Percentiles rank a stretch among this genome's conserved stretches.
Evolutionary conservation across 2,888 invertebrate genomes (phyloP).

Genomic region (Mythimna vitellina): DNA sequence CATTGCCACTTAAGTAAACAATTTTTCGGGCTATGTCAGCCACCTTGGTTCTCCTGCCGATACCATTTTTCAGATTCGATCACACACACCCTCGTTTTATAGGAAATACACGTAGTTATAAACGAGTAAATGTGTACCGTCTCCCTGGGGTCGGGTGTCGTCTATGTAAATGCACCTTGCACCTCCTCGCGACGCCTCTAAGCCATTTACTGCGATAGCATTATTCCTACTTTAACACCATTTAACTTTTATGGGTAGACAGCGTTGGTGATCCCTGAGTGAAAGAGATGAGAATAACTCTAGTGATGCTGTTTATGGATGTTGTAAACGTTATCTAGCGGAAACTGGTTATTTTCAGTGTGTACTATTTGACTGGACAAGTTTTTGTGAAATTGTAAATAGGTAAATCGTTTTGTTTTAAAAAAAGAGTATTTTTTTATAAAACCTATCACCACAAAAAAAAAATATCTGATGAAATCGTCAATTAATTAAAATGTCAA

Average conservation of each 20-base stretch:
- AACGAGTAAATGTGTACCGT: slow-evolving; percentile 12
- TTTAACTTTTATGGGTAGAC: slow-evolving; percentile 56
- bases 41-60: too few species aligned
- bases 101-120: slow-evolving; percentile 3
- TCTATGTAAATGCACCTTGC: slow-evolving; percentile 52
- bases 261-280: slow-evolving; percentile 15
- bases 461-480: too few species aligned
- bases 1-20: too few species aligned
- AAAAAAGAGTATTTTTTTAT: neutral
- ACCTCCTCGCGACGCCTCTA: slow-evolving; percentile 32
- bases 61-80: too few species aligned
- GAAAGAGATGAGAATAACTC: slow-evolving; percentile 34
- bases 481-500: too few species aligned
- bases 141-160: neutral
- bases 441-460: too few species aligned
- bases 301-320: slow-evolving; percentile 33
- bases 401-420: neutral
- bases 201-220: slow-evolving; percentile 51
- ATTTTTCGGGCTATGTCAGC: too few species aligned
- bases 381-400: slow-evolving; percentile 13
- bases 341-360: slow-evolving; percentile 41
- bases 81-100: neutral
- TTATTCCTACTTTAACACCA: slow-evolving; percentile 59
- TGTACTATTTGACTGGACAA: slow-evolving; percentile 2
- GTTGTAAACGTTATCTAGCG: slow-evolving; percentile 51